Evolutionary conservation across 2,888 invertebrate genomes (phyloP), one percentile per base, ranked within the genome.

Genomic region (Tribolium freemani): DNA sequence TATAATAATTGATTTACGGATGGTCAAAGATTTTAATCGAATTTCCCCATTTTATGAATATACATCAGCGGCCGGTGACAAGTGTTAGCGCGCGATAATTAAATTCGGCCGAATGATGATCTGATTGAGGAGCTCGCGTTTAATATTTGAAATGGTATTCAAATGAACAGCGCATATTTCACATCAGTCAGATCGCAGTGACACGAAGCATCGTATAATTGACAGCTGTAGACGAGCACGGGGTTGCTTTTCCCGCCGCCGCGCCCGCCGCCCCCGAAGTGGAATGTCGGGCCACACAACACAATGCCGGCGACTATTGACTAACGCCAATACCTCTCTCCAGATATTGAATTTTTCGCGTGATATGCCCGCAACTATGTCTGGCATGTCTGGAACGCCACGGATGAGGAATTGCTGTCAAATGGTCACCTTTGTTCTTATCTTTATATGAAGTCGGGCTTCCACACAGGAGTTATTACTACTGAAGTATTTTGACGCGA

Each of bases 291-390:
- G 74, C 72, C 74, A 73, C 77, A 76, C 77, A 75, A 79, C 83
- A 83, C 83, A 83, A 83, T 82, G 81, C 81, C 80, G 73, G 16
- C 16, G 16, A 71, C 82, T 79, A 83, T 83, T 83, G 83, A 83
- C 82, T 80, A 81, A 83, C 82, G 83, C 79, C 83, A 84, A 84
- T 83, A 81, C 83, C 79, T 73, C 76, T 1, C 16, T 75, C 51
- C 78, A 82, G 84, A 84, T 85, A 85, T 85, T 85, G 85, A 84
- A 85, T 85, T 85, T 85, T 85, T 85, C 82, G 81, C 82, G 80
- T 80, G 83, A 84, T 83, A 83, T 83, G 80, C 79, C 81, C 80
- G 76, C 78, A 78, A 79, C 79, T 81, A 83, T 83, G 80, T 78
- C 80, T 72, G 80, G 81, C 79, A 85, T 84, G 80, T 82, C 73